Percentiles rank a stretch among this genome's conserved stretches.
Evolutionary conservation across 1,140 invertebrate species (phyloP).

Genomic region (Portunus trituberculatus): DNA sequence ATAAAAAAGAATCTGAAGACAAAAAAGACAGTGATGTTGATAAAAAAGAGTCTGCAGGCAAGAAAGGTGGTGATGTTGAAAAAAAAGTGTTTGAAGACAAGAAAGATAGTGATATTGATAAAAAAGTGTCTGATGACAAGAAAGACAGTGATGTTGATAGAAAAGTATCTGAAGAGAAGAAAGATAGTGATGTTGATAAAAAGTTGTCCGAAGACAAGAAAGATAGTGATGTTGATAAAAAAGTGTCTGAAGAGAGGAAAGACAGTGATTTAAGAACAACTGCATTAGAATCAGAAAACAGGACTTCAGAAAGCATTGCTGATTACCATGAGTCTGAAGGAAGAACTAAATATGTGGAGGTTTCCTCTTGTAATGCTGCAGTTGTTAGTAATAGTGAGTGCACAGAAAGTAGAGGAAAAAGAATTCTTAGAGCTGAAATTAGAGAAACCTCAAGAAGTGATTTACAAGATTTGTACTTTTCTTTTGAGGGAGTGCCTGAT

Average conservation of each 20-base stretch:
- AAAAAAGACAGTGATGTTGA: neutral
- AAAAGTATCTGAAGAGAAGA: slow-evolving; percentile 31
- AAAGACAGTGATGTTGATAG: slow-evolving; percentile 11
- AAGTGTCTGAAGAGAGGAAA: slow-evolving; percentile 41
- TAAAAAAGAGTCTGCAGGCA: neutral
- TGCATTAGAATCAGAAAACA: slow-evolving; percentile 12
- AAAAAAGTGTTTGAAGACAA: slow-evolving; percentile 28
- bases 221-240: slow-evolving; percentile 9
- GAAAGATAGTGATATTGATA: neutral
- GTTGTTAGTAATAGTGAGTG: slow-evolving; percentile 26
- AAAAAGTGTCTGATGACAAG: neutral
- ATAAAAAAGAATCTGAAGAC: neutral
- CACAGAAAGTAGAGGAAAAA: slow-evolving; percentile 44
- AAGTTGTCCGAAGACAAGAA: neutral
- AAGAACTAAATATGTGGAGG: slow-evolving; percentile 31
- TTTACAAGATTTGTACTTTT: slow-evolving; percentile 74
- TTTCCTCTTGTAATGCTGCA: neutral
- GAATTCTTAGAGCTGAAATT: neutral
- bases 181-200: slow-evolving; percentile 1
- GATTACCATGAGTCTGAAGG: slow-evolving; percentile 6
- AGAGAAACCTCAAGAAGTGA: slow-evolving; percentile 47
- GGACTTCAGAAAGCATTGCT: neutral
- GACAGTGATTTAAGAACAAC: slow-evolving; percentile 17
- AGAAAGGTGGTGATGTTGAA: neutral
- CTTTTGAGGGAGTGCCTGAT: slow-evolving; percentile 76